Evolutionary conservation across 2,113 vertebrate species (phyloP), one percentile per base, ranked within the genome.

Genomic region (Gavialis gangeticus): DNA sequence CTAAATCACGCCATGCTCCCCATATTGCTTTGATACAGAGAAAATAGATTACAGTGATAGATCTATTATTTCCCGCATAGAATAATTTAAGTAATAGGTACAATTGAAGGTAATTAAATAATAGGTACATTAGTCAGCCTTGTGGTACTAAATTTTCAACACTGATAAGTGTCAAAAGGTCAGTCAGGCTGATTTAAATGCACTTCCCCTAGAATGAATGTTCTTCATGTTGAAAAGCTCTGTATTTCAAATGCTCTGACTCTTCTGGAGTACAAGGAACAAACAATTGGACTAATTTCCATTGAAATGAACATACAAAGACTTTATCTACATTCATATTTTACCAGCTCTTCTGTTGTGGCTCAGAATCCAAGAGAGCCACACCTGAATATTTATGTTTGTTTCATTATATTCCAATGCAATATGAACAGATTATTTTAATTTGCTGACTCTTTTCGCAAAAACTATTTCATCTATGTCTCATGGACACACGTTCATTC

Each of bases 381-480:
- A 95, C 95, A 98, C 97, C 97, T 98, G 98, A 95, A 66, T 94
- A 95, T 97, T 96, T 97, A 78, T 94, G 89, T 96, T 95, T 97
- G 91, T 92, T 97, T 95, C 79, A 13, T 64, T 98, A 97, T 93
- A 93, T 89, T 88, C 75, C 84, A 80, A 84, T 93, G 94, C 18
- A 1, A 82, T 96, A 93, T 96, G 97, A 97, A 96, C 58, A 76
- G 87, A 79, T 91, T 96, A 93, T 59, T 95, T 91, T 92, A 96
- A 97, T 97, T 95, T 93, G 67, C 85, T 67, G 75, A 56, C 46
- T 75, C 84, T 94, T 85, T 93, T 90, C 88, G 89, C 76, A 92
- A 17, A 79, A 64, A 3, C 56, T 46, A 63, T 27, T 34, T 77
- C 1, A 0, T 83, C 64, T 78, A 8, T 55, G 28, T 6, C 5